Evolutionary conservation across 1,140 invertebrate genomes (phyloP).

Genomic region (Zaprionus taronus): DNA sequence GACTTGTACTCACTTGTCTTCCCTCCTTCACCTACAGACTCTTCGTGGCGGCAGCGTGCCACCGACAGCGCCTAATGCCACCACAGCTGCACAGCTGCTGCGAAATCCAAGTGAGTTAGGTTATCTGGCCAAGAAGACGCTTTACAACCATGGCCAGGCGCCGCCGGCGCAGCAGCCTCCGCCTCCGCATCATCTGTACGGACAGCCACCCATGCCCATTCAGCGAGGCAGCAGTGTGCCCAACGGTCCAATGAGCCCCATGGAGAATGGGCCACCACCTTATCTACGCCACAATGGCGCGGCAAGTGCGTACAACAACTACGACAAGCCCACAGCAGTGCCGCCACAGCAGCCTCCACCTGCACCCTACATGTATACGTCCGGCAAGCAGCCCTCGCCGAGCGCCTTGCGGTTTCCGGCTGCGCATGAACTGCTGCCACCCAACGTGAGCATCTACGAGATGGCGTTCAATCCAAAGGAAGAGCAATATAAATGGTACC

Average conservation of each 20-base stretch:
- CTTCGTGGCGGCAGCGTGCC: slow-evolving; percentile 76
- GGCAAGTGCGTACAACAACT: slow-evolving; percentile 55
- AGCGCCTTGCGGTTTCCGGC: slow-evolving; percentile 77
- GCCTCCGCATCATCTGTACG: slow-evolving; percentile 70
- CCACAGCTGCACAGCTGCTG: slow-evolving; percentile 60
- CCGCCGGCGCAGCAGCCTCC: slow-evolving; percentile 55
- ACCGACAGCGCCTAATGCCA: slow-evolving; percentile 55
- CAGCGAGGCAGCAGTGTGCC: slow-evolving; percentile 75
- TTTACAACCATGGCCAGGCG: slow-evolving; percentile 72
- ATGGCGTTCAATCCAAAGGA: slow-evolving; percentile 83
- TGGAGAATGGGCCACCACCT: slow-evolving; percentile 71
- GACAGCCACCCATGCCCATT: slow-evolving; percentile 63
- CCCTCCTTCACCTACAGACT: slow-evolving; percentile 22
- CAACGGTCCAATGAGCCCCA: slow-evolving; percentile 81
- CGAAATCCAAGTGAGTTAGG: slow-evolving; percentile 78
- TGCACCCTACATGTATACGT: slow-evolving; percentile 66
- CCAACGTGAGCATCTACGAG: slow-evolving; percentile 83
- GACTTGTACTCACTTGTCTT: neutral
- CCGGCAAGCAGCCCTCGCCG: slow-evolving; percentile 71
- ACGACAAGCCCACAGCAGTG: slow-evolving; percentile 53
- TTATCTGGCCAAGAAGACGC: slow-evolving; percentile 73
- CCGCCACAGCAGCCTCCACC: slow-evolving; percentile 64
- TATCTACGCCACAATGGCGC: slow-evolving; percentile 73
- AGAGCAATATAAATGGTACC: slow-evolving; percentile 83
- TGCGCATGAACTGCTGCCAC: slow-evolving; percentile 81